These are phyloP conservation scores for Gambusia affinis DNA, from an alignment of 2,113 vertebrate species.

Conservation along the genomic window DNA sequence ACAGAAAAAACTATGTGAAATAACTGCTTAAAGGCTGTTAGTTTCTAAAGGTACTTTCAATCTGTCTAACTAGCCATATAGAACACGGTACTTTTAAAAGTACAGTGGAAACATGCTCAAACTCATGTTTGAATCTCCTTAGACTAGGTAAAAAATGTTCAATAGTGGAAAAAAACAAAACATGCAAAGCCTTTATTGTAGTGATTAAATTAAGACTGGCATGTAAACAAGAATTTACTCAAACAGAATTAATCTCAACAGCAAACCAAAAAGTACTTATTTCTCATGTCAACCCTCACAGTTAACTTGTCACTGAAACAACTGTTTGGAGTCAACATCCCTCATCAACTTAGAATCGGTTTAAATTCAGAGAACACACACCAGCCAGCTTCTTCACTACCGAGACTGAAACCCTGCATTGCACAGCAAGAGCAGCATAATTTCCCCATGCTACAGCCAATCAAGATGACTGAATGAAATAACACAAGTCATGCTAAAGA, in stretches of 20 bases:
- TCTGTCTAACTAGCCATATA: neutral
- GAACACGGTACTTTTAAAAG: neutral
- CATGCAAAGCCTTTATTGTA: neutral
- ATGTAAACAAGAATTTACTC: neutral
- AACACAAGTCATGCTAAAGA: neutral
- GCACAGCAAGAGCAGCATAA: slow-evolving; percentile 26
- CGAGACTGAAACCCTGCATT: slow-evolving; percentile 40
- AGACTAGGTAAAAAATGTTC: neutral
- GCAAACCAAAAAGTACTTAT: slow-evolving; percentile 31
- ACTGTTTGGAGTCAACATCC: slow-evolving; percentile 34
- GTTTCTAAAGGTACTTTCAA: neutral
- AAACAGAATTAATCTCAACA: slow-evolving; percentile 26
- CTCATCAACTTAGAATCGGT: slow-evolving; percentile 17
- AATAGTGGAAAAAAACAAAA: neutral
- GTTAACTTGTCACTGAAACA: slow-evolving; percentile 15
- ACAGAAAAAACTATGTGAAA: neutral
- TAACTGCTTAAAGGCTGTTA: neutral
- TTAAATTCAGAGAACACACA: slow-evolving; percentile 29
- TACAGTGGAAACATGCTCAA: too few species aligned
- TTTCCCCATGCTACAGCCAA: slow-evolving; percentile 21
- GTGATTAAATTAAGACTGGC: neutral
- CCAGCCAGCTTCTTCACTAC: slow-evolving; percentile 12
- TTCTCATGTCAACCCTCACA: slow-evolving; percentile 3
- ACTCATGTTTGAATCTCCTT: neutral
- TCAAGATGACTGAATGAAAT: slow-evolving; percentile 42